phyloP scores from a whole-genome alignment of 2,888 invertebrate genomes.

The Cephus sareptanus region DNA sequence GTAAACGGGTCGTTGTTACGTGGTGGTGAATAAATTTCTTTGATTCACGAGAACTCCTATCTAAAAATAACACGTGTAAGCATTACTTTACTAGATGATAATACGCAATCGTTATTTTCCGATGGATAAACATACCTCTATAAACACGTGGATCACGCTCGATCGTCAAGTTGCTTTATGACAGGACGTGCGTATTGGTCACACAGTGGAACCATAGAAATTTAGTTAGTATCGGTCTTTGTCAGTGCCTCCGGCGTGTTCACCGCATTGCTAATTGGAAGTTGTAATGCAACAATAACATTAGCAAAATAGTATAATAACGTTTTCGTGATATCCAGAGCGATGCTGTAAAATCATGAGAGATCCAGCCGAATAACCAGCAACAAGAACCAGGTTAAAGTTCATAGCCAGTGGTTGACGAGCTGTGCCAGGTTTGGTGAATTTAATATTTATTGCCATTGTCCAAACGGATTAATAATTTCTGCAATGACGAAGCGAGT shows the following conservation, averaged over 20 bases:
- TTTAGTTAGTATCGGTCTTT: background rate
- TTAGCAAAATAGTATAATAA: constrained; percentile 54
- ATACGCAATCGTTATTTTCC: background rate
- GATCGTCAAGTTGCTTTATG: constrained; percentile 1
- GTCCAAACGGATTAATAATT: background rate
- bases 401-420: background rate
- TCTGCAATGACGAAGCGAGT: background rate
- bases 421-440: no score
- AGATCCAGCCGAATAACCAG: background rate
- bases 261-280: background rate
- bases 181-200: background rate
- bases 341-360: background rate
- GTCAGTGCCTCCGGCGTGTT: background rate
- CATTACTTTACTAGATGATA: background rate
- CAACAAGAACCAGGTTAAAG: background rate
- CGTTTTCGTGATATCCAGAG: background rate
- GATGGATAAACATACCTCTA: background rate
- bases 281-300: constrained; percentile 40
- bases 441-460: background rate
- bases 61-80: background rate
- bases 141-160: background rate
- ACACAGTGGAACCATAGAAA: background rate
- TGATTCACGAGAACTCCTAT: background rate
- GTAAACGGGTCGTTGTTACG: background rate
- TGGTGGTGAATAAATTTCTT: background rate